phyloP scores from a whole-genome alignment of 2,888 invertebrate genomes.

The Galerucella nymphaeae region DNA sequence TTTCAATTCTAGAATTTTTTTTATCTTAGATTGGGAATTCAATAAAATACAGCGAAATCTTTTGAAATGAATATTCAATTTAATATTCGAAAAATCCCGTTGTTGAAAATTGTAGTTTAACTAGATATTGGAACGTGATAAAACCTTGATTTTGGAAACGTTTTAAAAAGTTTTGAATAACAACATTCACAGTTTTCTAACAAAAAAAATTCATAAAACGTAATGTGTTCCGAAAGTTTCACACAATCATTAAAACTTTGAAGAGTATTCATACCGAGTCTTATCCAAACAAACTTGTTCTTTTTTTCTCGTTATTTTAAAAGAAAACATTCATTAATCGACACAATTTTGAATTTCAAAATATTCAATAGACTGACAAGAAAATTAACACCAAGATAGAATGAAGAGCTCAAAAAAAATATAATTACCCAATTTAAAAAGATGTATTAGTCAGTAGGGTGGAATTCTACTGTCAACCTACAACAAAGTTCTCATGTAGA shows the following conservation, averaged over 20 bases:
- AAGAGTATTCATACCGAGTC: constrained; percentile 9
- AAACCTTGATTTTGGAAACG: constrained; percentile 24
- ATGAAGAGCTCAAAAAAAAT: too few species aligned
- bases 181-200: constrained; percentile 16
- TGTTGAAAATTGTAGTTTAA: background rate
- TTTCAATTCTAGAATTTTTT: too few species aligned
- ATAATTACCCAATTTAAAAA: too few species aligned
- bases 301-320: background rate
- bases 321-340: too few species aligned
- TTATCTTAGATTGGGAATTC: too few species aligned
- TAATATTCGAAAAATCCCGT: background rate
- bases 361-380: too few species aligned
- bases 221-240: constrained; percentile 28
- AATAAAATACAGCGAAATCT: background rate
- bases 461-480: too few species aligned
- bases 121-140: constrained; percentile 29
- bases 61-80: background rate
- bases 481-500: too few species aligned
- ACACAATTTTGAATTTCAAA: too few species aligned
- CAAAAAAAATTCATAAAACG: constrained; percentile 19
- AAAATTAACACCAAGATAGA: too few species aligned
- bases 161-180: constrained; percentile 29
- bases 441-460: too few species aligned
- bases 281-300: background rate
- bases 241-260: constrained; percentile 27